phyloP scores from a whole-genome alignment of 2,113 vertebrate genomes.

The Poeciliopsis prolifica region DNA sequence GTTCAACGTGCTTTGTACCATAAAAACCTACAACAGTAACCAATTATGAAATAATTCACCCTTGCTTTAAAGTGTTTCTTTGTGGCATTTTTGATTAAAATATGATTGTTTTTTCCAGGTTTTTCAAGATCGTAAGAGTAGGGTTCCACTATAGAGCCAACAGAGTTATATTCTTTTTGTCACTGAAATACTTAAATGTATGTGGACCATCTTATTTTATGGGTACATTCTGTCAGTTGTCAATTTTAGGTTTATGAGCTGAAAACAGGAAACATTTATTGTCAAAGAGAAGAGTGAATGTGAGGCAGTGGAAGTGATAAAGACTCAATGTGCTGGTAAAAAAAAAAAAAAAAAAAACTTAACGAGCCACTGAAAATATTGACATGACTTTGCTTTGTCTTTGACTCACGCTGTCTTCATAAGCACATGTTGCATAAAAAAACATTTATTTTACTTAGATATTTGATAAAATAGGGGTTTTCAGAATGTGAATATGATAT shows the following conservation, averaged over 20 bases:
- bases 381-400: conserved; percentile 16
- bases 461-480: neutral
- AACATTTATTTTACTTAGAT: neutral
- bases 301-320: conserved; percentile 10
- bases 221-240: neutral
- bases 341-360: conserved; percentile 19
- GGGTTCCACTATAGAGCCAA: neutral
- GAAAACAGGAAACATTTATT: conserved; percentile 35
- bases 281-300: neutral
- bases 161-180: neutral
- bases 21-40: too few relatives aligned
- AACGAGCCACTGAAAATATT: conserved; percentile 23
- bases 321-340: conserved; percentile 19
- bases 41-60: too few relatives aligned
- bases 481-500: neutral
- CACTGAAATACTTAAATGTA: neutral
- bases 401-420: conserved; percentile 1
- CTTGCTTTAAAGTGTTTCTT: too few relatives aligned
- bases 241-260: conserved; percentile 2
- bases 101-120: too few relatives aligned
- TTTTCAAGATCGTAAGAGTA: too few relatives aligned
- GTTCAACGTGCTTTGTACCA: too few relatives aligned
- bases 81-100: too few relatives aligned
- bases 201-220: neutral
- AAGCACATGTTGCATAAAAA: conserved; percentile 2